Conservation (phyloP, 1,140 invertebrate genomes). For the Andrena cerasifolii region DNA sequence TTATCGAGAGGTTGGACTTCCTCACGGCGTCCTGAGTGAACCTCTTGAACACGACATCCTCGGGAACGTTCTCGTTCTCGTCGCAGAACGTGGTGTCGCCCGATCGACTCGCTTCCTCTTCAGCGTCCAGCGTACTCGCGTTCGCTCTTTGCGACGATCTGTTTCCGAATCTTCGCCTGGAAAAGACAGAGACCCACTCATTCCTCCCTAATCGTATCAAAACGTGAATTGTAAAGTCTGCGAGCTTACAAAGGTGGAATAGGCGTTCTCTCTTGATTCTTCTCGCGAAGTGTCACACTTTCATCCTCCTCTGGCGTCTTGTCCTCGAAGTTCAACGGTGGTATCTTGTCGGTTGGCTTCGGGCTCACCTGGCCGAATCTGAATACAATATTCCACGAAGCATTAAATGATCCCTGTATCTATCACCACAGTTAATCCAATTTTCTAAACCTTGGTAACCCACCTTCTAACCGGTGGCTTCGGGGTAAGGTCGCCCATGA, state of each 20-base stretch:
- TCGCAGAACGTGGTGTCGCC: slow-evolving; percentile 65
- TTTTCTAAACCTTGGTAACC: neutral
- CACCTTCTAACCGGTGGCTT: slow-evolving; percentile 77
- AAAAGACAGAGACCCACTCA: slow-evolving; percentile 11
- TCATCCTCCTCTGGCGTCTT: slow-evolving; percentile 55
- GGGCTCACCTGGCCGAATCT: slow-evolving; percentile 76
- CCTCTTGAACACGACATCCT: slow-evolving; percentile 76
- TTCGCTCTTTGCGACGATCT: slow-evolving; percentile 73
- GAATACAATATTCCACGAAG: slow-evolving; percentile 18
- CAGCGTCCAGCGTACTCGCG: slow-evolving; percentile 42
- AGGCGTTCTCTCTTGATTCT: slow-evolving; percentile 62
- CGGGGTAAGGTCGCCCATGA: slow-evolving; percentile 74
- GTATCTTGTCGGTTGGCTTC: slow-evolving; percentile 71
- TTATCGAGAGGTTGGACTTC: slow-evolving; percentile 79
- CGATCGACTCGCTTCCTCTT: slow-evolving; percentile 57
- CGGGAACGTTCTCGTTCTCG: slow-evolving; percentile 76
- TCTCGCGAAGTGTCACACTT: slow-evolving; percentile 32
- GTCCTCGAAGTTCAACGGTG: slow-evolving; percentile 67
- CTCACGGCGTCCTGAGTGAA: slow-evolving; percentile 75
- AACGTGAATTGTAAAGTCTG: neutral
- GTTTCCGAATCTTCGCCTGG: slow-evolving; percentile 70
- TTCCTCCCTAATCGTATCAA: neutral
- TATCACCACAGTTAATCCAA: neutral
- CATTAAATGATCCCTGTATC: neutral
- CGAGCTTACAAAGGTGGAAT: slow-evolving; percentile 72